Evolutionary conservation across 2,888 invertebrate genomes (phyloP), one percentile per base, ranked within the genome.

Genomic region (Tenthredo mesomela): DNA sequence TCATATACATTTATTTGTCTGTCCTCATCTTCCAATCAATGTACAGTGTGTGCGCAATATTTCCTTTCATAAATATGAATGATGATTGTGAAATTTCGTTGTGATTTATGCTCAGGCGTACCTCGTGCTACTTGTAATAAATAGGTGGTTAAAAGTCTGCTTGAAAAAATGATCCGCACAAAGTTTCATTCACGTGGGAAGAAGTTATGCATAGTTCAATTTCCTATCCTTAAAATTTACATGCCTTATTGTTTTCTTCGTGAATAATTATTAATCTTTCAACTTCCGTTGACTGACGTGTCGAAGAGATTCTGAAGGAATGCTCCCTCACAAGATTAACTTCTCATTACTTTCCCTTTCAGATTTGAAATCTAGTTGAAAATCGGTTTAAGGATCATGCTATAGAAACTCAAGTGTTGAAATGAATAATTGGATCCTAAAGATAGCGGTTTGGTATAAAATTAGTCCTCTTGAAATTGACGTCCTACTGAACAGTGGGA

Each of bases 1-100:
- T 61, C 80, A 40, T 61, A 25, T 61, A 40, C 21, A 40, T 80
- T 25, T 29, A 37, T 61, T 61, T 21, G 40, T 33, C 37, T 37
- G 37, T 61, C n/a, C 21, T 47, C 77, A 54, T 77, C 77, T 77
- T 33, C n/a, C 9, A 50, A 77, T 77, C 77, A 54, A 73, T 73
- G 73, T 43, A 12, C 12, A 43, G n/a, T 73, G 40, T 73, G 77
- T 50, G 29, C 25, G 54, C 29, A 77, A n/a, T 29, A 77, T 77
- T 58, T 61, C 50, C 33, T 54, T 50, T 77, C n/a, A 54, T 50
- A 77, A 54, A n/a, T n/a, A 50, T 54, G n/a, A 18, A 77, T 29
- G 18, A 50, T 54, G 25, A 77, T 77, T 50, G 77, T 50, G 50
- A 77, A 77, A 77, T 54, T 77, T 29, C 18, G 33, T 29, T 77